These are phyloP conservation scores for Nyleta sp. DNA, from an alignment of 2,888 invertebrate species.

Conservation along the genomic window DNA sequence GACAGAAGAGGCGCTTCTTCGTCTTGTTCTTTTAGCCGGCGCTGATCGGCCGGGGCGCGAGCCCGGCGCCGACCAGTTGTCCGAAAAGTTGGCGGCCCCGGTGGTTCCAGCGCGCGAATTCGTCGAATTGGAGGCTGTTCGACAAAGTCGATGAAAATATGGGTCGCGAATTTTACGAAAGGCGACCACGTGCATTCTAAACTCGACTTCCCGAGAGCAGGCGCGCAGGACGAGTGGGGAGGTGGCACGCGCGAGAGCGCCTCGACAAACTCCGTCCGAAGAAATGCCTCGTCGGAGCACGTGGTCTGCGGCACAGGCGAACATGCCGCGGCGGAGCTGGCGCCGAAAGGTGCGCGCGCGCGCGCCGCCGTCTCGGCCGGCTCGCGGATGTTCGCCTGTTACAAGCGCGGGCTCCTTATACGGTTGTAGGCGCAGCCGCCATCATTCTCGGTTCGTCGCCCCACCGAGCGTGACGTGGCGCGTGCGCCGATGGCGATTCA, in stretches of 20 bases:
- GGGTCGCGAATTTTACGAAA: constrained; percentile 70
- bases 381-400: constrained; percentile 71
- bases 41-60: no score
- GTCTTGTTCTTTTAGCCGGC: no score
- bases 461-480: constrained; percentile 14
- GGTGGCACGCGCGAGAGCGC: constrained; percentile 22
- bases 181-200: constrained; percentile 81
- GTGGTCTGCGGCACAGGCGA: constrained; percentile 74
- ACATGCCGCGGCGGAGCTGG: constrained; percentile 68
- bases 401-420: constrained; percentile 81
- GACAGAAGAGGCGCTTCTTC: no score
- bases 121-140: constrained; percentile 23
- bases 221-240: constrained; percentile 66
- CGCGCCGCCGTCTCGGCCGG: not conserved
- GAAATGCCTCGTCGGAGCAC: constrained; percentile 75
- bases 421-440: constrained; percentile 78
- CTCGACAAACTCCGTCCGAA: constrained; percentile 44
- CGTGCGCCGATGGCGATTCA: no score
- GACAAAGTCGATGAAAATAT: constrained; percentile 67
- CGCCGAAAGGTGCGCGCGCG: constrained; percentile 32
- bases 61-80: no score
- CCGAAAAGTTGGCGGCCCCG: not conserved
- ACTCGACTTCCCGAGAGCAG: constrained; percentile 74
- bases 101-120: constrained; percentile 20
- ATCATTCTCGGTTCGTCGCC: constrained; percentile 72